These are phyloP conservation scores for Mesopsocus fuscifrons DNA, from an alignment of 2,888 invertebrate genomes.

Conservation along the genomic window DNA sequence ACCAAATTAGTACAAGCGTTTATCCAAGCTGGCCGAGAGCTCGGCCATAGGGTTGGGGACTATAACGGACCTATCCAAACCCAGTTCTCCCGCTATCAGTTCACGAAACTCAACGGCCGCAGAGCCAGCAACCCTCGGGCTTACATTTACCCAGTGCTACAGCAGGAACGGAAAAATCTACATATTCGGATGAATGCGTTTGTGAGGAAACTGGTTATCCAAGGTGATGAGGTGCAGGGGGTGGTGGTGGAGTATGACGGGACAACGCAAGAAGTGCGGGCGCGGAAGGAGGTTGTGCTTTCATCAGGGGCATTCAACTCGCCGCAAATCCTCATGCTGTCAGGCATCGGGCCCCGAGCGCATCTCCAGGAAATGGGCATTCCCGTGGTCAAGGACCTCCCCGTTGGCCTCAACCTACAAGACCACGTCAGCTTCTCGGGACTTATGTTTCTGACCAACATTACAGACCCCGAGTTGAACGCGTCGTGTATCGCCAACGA, in stretches of 20 bases:
- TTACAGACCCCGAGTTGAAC: conserved; percentile 11
- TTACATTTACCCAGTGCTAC: conserved; percentile 34
- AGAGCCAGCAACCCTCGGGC: conserved; percentile 44
- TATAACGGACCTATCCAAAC: conserved; percentile 37
- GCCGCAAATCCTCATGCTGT: conserved; percentile 45
- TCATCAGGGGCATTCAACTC: conserved; percentile 42
- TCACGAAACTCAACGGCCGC: conserved; percentile 36
- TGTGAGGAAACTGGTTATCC: conserved; percentile 35
- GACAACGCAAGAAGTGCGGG: conserved; percentile 17
- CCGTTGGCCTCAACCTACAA: conserved; percentile 33
- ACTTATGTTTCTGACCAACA: conserved; percentile 20
- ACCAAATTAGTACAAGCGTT: conserved; percentile 36
- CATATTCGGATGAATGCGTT: conserved; percentile 35
- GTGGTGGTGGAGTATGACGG: conserved; percentile 13
- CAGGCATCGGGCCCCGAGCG: conserved; percentile 36
- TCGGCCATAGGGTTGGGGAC: conserved; percentile 35
- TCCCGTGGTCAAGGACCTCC: conserved; percentile 24
- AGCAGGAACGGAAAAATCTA: conserved; percentile 36
- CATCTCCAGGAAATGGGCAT: conserved; percentile 28
- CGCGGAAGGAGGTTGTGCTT: conserved; percentile 37
- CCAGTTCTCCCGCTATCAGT: conserved; percentile 36
- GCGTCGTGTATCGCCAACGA: conserved; percentile 10
- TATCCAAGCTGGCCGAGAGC: conserved; percentile 35
- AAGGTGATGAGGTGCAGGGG: conserved; percentile 18
- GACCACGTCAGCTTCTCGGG: conserved; percentile 28